These are phyloP conservation scores for Melieria omissa DNA, from an alignment of 2,888 invertebrate genomes.

Conservation along the genomic window DNA sequence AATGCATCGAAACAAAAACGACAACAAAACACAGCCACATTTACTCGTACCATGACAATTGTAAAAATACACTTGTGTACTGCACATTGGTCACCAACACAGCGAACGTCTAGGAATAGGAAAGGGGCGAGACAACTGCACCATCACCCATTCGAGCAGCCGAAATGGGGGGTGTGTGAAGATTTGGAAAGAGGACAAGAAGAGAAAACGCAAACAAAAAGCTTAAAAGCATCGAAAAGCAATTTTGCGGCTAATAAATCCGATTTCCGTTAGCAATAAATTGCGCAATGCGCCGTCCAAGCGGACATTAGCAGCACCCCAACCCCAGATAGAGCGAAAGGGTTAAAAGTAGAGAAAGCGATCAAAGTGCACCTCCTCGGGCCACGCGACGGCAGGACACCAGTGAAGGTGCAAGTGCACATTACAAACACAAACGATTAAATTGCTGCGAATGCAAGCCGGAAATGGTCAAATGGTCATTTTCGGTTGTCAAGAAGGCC, in stretches of 20 bases:
- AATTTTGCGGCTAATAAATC: conserved; percentile 66
- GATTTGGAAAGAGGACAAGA: conserved; percentile 12
- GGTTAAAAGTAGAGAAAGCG: too few relatives aligned
- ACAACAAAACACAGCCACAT: not conserved
- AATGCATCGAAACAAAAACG: not conserved
- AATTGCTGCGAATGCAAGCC: too few relatives aligned
- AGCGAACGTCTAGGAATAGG: not conserved
- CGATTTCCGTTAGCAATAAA: conserved; percentile 63
- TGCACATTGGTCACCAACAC: not conserved
- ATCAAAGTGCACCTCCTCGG: too few relatives aligned
- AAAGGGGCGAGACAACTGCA: not conserved
- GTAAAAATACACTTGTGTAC: too few relatives aligned
- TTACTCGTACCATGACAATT: not conserved
- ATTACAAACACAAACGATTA: not conserved
- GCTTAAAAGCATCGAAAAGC: conserved; percentile 53
- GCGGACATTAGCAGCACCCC: not conserved
- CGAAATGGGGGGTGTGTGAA: not conserved
- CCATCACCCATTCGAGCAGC: too few relatives aligned
- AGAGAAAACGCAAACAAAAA: conserved; percentile 8
- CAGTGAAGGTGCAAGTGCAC: too few relatives aligned
- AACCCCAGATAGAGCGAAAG: not conserved
- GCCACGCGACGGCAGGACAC: too few relatives aligned
- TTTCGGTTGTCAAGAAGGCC: too few relatives aligned
- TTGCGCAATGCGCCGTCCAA: conserved; percentile 43
- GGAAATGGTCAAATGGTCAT: too few relatives aligned